Evolutionary conservation across 1,140 invertebrate species (phyloP), one percentile per base, ranked within the genome.

Genomic region (Platyura marginata): DNA sequence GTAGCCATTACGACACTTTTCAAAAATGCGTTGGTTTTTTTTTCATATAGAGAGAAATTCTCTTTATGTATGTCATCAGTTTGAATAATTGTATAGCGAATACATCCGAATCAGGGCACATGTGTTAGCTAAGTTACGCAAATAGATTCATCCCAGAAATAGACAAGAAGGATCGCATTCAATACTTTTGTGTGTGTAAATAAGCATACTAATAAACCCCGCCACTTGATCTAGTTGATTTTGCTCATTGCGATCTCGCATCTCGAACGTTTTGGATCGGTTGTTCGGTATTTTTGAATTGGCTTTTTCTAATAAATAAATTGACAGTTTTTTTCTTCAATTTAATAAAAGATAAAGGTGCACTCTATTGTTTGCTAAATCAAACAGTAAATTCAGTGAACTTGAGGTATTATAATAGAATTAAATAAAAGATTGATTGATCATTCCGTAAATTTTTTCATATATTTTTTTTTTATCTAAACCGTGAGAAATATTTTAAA

Each of bases 251-350:
- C 50, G 48, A 51, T 60, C 47, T 52, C 41, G 54, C 53, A 59
- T 55, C 53, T 58, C 58, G 61, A 60, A 57, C 54, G 61, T 54
- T 48, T 50, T 51, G 51, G 50, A 53, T 53, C 46, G 36, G n/a
- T n/a, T n/a, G n/a, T n/a, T n/a, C n/a, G n/a, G n/a, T n/a, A n/a
- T n/a, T n/a, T n/a, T n/a, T n/a, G n/a, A n/a, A n/a, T n/a, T n/a
- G n/a, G n/a, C n/a, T n/a, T n/a, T n/a, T n/a, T n/a, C n/a, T n/a
- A n/a, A n/a, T n/a, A n/a, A n/a, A n/a, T n/a, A n/a, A n/a, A n/a
- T n/a, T n/a, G n/a, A n/a, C n/a, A n/a, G n/a, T n/a, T n/a, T n/a
- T n/a, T n/a, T n/a, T n/a, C n/a, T n/a, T n/a, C n/a, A n/a, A n/a
- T n/a, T n/a, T n/a, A n/a, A n/a, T n/a, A n/a, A n/a, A n/a, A n/a